Percentiles rank a stretch among this genome's conserved stretches.
Evolutionary conservation across 1,140 invertebrate genomes (phyloP).

Genomic region (Arctopsyche grandis): DNA sequence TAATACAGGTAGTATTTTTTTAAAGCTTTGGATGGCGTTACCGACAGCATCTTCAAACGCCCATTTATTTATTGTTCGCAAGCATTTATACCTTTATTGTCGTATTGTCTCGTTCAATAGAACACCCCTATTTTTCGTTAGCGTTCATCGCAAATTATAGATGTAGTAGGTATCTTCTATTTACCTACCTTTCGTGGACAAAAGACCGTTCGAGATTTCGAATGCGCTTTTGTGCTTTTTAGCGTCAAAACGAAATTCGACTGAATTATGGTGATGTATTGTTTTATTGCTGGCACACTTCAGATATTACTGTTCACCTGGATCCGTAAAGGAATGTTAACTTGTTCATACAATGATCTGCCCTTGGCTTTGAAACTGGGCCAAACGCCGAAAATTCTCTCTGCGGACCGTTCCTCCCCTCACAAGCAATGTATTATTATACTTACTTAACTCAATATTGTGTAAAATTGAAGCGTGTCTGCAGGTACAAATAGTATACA

Average conservation of each 20-base stretch:
- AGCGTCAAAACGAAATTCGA: slow-evolving; percentile 37
- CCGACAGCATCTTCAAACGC: background rate
- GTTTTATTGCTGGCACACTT: slow-evolving; percentile 50
- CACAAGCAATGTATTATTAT: background rate
- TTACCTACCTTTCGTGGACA: background rate
- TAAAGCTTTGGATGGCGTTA: background rate
- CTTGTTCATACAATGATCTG: background rate
- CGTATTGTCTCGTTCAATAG: slow-evolving; percentile 12
- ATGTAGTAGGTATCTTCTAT: background rate
- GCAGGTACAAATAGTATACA: too few species aligned
- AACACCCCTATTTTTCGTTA: background rate
- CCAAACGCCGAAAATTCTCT: slow-evolving; percentile 20
- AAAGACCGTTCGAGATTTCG: background rate
- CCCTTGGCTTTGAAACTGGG: slow-evolving; percentile 13
- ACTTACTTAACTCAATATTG: background rate
- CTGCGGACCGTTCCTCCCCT: background rate
- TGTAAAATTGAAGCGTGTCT: too few species aligned
- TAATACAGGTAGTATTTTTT: slow-evolving; percentile 11
- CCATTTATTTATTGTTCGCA: slow-evolving; percentile 13
- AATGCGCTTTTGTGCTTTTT: background rate
- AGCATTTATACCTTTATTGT: slow-evolving; percentile 25
- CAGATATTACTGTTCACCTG: background rate
- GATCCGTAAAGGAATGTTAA: slow-evolving; percentile 3
- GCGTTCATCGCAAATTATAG: slow-evolving; percentile 17
- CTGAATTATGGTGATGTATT: slow-evolving; percentile 52